Conservation (phyloP, 2,113 vertebrate genomes). For the Hippocampus comes region DNA sequence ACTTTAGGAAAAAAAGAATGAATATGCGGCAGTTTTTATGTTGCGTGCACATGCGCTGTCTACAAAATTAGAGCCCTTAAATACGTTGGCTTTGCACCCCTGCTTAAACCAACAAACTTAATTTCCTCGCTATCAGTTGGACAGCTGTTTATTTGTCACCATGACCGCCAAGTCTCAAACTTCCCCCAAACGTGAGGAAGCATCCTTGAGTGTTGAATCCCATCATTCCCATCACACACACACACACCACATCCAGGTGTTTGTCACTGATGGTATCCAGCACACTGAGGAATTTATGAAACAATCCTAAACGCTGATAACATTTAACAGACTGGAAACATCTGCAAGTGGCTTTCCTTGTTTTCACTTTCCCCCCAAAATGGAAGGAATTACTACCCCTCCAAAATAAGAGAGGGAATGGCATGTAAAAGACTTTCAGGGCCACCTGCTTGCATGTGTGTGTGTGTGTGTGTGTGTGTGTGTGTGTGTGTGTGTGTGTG, state of each 20-base stretch:
- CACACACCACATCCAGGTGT: neutral
- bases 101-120: neutral
- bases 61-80: too few species aligned
- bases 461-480: neutral
- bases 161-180: neutral
- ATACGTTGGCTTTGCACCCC: too few species aligned
- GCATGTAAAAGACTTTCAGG: conserved; percentile 57
- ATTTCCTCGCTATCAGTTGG: neutral
- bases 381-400: conserved; percentile 28
- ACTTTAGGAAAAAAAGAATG: too few species aligned
- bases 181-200: neutral
- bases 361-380: conserved; percentile 19
- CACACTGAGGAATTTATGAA: neutral
- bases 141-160: neutral
- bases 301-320: neutral
- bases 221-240: neutral
- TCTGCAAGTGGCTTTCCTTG: neutral
- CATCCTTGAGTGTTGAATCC: neutral
- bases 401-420: neutral
- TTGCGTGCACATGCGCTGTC: too few species aligned
- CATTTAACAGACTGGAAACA: neutral
- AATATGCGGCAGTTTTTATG: too few species aligned
- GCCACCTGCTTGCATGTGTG: conserved; percentile 14
- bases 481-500: conserved; percentile 11
- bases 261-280: neutral